A percentile compares a stretch with the other conserved stretches of the same genome.
Conservation (phyloP, 2,888 invertebrate species). For the Ashinkailepas kermadecensis region DNA sequence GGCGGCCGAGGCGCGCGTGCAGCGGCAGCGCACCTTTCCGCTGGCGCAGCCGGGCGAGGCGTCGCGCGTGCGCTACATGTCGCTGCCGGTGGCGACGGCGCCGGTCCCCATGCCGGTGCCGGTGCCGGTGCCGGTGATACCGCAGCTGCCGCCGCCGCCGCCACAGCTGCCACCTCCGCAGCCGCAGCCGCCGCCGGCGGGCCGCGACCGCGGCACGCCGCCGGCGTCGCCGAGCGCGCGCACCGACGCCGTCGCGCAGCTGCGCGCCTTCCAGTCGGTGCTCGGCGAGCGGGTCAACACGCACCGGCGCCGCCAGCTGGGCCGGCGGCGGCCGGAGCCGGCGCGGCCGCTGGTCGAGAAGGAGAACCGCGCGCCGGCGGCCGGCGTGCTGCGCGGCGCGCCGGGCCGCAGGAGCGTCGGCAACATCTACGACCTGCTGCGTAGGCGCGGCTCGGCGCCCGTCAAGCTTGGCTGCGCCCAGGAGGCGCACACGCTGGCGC, state of each 20-base stretch:
- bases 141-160: neutral
- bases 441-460: neutral
- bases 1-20: conserved; percentile 25
- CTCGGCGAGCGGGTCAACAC: neutral
- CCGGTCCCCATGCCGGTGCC: neutral
- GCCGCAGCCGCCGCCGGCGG: neutral
- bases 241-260: neutral
- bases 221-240: neutral
- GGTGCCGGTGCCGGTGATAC: too few relatives aligned
- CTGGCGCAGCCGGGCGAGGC: conserved; percentile 7
- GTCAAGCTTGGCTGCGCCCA: neutral
- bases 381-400: neutral
- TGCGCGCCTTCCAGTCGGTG: conserved; percentile 10
- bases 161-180: neutral
- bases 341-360: neutral
- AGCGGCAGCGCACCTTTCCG: conserved; percentile 22
- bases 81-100: neutral
- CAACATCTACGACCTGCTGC: neutral
- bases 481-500: neutral
- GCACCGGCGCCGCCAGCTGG: neutral
- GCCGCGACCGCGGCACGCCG: neutral
- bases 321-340: neutral
- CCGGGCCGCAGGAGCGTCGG: neutral
- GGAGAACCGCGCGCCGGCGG: neutral
- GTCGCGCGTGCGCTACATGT: conserved; percentile 13